A percentile compares a stretch with the other conserved stretches of the same genome.
Evolutionary conservation across 2,113 vertebrate genomes (phyloP).

Genomic region (Colinus virginianus): DNA sequence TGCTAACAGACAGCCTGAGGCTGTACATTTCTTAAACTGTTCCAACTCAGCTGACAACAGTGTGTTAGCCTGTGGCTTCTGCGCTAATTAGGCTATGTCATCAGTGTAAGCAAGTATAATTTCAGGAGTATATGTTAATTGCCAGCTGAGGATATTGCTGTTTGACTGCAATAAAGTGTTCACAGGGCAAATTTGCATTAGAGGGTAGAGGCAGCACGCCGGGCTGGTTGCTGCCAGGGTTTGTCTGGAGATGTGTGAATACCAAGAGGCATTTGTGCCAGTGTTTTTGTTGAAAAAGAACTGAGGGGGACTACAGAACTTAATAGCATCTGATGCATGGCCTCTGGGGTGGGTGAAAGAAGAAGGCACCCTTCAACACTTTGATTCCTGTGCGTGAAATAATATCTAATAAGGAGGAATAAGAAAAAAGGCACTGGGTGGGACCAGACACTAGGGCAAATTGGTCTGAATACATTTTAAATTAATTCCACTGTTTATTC

Average conservation of each 20-base stretch:
- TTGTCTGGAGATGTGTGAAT: neutral
- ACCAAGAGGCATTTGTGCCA: accelerated
- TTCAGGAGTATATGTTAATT: neutral
- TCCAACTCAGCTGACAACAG: neutral
- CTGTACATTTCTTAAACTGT: accelerated
- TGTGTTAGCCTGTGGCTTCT: neutral
- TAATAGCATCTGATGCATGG: neutral
- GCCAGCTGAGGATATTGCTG: accelerated
- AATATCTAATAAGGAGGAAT: neutral
- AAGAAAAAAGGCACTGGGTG: neutral
- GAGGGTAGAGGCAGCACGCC: accelerated
- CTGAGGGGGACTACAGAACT: neutral
- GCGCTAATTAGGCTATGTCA: accelerated
- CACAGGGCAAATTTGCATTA: accelerated
- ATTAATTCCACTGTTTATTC: neutral
- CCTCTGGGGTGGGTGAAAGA: neutral
- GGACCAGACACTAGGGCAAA: neutral
- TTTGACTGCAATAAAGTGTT: neutral
- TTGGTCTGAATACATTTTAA: neutral
- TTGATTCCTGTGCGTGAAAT: neutral
- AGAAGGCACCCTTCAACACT: neutral
- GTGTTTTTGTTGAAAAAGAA: neutral
- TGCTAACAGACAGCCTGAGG: neutral
- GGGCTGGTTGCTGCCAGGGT: neutral
- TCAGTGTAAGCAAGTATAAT: neutral